Evolutionary conservation across 1,140 invertebrate species (phyloP), one percentile per base, ranked within the genome.

Genomic region (Penaeus chinensis): DNA sequence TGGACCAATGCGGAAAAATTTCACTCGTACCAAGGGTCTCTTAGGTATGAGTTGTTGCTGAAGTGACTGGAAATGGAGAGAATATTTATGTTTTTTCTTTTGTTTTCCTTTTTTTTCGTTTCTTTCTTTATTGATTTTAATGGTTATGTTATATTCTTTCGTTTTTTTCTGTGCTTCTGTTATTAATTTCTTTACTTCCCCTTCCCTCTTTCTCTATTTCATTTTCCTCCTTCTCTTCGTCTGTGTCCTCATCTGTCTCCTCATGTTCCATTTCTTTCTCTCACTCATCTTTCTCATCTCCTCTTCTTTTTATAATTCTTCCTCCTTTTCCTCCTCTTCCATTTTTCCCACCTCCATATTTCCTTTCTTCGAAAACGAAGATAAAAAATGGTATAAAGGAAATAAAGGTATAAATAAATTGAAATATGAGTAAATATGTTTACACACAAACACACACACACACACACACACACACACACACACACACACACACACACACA

Each of bases 401-500:
- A 47, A 5, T 10, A 13, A 47, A 10, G 47, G 47, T 47, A 13
- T 47, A 13, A 47, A 2, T 47, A 3, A 13, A 47, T 47, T 10
- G 47, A 47, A 10, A 10, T 0, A 47, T 47, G 11, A 13, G 11
- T 47, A 47, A 13, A 13, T 47, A 47, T 47, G 11, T 47, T 13
- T 13, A 47, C 47, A 47, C 65, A 66, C 65, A 66, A 3, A 66
- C 65, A 16, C 65, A 66, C 65, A 66, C 24, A 66, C 65, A 66
- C 65, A 66, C 65, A 66, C 65, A 66, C 65, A 66, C 65, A 66
- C 65, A 66, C 65, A 32, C 27, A 32, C 65, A 66, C 65, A 16
- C 32, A 78, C 76, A 78, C 65, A 66, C 65, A 66, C 65, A 66
- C 65, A 16, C 65, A 66, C 65, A 66, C 24, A 66, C 65, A 66